phyloP scores from a whole-genome alignment of 2,113 vertebrate genomes.

The Eptesicus fuscus region DNA sequence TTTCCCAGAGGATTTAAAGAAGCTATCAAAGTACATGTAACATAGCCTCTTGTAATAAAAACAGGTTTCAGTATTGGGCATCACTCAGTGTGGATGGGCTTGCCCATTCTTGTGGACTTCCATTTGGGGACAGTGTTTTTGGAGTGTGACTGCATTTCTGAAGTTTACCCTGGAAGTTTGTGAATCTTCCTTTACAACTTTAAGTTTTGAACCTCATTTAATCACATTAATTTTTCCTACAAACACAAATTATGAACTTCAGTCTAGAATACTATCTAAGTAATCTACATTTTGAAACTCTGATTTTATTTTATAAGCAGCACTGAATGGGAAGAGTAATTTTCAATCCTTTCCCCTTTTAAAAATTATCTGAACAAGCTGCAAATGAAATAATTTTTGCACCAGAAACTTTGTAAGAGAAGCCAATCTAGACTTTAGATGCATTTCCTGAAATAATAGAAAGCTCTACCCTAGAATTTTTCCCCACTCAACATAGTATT shows the following conservation, averaged over 20 bases:
- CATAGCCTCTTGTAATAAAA: neutral
- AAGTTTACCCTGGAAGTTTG: neutral
- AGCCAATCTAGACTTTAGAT: neutral
- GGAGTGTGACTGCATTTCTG: neutral
- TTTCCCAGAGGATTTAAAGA: neutral
- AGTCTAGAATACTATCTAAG: neutral
- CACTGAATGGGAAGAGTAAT: neutral
- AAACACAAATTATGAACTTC: neutral
- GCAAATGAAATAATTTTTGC: constrained; percentile 30
- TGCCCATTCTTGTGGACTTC: neutral
- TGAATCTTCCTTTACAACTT: neutral
- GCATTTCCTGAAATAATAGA: neutral
- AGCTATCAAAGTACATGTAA: neutral
- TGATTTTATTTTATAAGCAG: neutral
- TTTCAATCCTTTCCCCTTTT: neutral
- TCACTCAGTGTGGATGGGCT: neutral
- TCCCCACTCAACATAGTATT: neutral
- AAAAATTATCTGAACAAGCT: neutral
- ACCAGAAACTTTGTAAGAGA: neutral
- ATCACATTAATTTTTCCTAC: constrained; percentile 14
- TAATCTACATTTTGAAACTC: neutral
- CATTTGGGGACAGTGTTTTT: neutral
- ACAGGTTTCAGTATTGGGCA: neutral
- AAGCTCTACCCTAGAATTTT: neutral
- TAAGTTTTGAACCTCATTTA: neutral